Evolutionary conservation across 2,888 invertebrate species (phyloP), one percentile per base, ranked within the genome.

Genomic region (Hemithea aestivaria): DNA sequence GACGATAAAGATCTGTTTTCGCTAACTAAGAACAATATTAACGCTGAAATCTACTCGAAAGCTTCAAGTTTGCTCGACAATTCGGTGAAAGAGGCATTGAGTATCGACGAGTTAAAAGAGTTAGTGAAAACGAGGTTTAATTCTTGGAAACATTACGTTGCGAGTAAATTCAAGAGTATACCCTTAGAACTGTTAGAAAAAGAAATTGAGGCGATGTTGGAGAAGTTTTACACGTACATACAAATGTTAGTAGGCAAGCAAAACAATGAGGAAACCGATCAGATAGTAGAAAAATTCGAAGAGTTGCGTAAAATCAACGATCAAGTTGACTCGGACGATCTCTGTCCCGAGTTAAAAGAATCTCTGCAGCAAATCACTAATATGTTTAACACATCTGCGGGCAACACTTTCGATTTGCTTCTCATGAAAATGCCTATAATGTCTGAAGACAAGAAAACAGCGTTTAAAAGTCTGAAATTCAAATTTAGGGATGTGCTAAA

Each of bases 221-320:
- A 77, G 6, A 84, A 79, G 27, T 87, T 83, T 37, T 82, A 80
- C 37, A 68, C 63, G 6, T 78, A 80, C 40, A 79, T 87, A 10
- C 69, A 75, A 50, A 77, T 81, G 11, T 43, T 83, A 36, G 76
- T 81, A 0, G 66, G 59, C 0, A 80, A 77, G 26, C n/a, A n/a
- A n/a, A n/a, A n/a, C 72, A 74, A 37, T 5, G 74, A 74, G 3
- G 80, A 77, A 36, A 55, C n/a, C n/a, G n/a, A n/a, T n/a, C n/a
- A n/a, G n/a, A n/a, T n/a, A n/a, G n/a, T n/a, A n/a, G n/a, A n/a
- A n/a, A n/a, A n/a, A n/a, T n/a, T 78, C n/a, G 83, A 81, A 1
- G 73, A 73, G 21, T 16, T 76, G 7, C 53, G 63, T 2, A 70
- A 67, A 24, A 62, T 58, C 9, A 55, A 53, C 0, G 66, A 70